Base-by-base conservation (phyloP, 2,797 vertebrate species). In the Microhierax caerulescens region DNA sequence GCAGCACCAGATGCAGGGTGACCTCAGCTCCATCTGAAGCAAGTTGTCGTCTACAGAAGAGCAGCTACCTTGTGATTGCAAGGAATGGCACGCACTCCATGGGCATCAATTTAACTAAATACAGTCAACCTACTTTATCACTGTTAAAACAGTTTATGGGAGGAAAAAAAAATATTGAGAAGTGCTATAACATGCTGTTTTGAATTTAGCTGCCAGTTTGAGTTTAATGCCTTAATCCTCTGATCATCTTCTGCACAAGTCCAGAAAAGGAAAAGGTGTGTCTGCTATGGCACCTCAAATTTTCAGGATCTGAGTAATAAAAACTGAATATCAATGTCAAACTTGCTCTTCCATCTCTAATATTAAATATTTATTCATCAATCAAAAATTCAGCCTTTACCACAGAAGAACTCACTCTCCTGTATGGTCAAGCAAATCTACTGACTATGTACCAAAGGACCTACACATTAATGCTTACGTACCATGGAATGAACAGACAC, bases 11-110 rank as follows among this genome's bases (percentile, higher is more conserved):
- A 86, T n/a, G 69, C 88, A 22, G 85, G 37, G 65, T 90, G 90
- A 95, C 57, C 85, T 97, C 90, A 94, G 88, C 76, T 94, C 73
- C 80, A 72, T 50, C 69, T 63, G 64, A 88, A 81, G 53, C 56
- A 21, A 1, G 9, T 0, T 48, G 48, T 54, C 37, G 1, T 69
- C 82, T 45, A 8, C 36, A 56, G 12, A 83, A 47, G 23, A 64
- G 70, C 47, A 15, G 57, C 16, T 5, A 75, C 41, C 50, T 30
- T 61, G 20, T 25, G 22, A 65, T 5, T 64, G 39, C 64, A 85
- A 86, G 60, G 19, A 83, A 23, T 41, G 24, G 28, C 63, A 28
- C 3, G 7, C 0, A 1, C 56, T 10, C 41, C 10, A 23, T 5
- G 23, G 28, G 64, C 56, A 81, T 23, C 28, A 19, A 5, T 32